Evolutionary conservation across 2,113 vertebrate genomes (phyloP), one percentile per base, ranked within the genome.

Genomic region (Saguinus imperator): DNA sequence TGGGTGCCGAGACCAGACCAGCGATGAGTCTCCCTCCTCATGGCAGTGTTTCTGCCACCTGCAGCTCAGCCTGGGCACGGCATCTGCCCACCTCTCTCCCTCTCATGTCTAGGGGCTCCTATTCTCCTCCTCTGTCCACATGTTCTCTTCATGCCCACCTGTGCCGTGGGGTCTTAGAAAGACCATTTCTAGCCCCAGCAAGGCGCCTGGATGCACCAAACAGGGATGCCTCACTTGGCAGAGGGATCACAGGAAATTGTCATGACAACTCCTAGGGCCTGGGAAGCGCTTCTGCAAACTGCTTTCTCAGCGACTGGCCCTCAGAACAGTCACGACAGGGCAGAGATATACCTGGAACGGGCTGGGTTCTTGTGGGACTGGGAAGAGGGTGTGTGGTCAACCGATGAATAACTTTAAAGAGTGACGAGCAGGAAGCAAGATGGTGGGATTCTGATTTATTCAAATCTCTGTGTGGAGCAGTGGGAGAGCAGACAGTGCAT

Each of bases 141-240:
- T 4, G 11, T 45, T 64, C 2, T 18, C 92, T 64, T 43, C 75
- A 17, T 21, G 76, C 57, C 81, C 88, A 29, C 73, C 76, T 32
- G 92, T 70, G 92, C 70, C 0, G 0, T 37, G 94, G 80, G 91
- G 48, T 52, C 92, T 95, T 57, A 57, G 68, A 55, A 66, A 29
- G 84, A 80, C 84, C 57, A 3, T 87, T 94, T 89, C 52, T 57
- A 52, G 68, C 52, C 95, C 45, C 92, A 81, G 96, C 94, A 72
- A 95, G 72, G 50, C 58, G 88, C 83, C 80, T 58, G 82, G 85
- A 76, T 88, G 64, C 7, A 17, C 52, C 75, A 79, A 61, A 85
- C 43, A 61, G 17, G 70, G 87, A 68, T 18, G 92, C 75, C 70
- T 48, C 75, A 70, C 50, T 66, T 40, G 95, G 90, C 3, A 9